These are phyloP conservation scores for Acyrthosiphon pisum DNA, from an alignment of 1,140 invertebrate species.

Conservation along the genomic window DNA sequence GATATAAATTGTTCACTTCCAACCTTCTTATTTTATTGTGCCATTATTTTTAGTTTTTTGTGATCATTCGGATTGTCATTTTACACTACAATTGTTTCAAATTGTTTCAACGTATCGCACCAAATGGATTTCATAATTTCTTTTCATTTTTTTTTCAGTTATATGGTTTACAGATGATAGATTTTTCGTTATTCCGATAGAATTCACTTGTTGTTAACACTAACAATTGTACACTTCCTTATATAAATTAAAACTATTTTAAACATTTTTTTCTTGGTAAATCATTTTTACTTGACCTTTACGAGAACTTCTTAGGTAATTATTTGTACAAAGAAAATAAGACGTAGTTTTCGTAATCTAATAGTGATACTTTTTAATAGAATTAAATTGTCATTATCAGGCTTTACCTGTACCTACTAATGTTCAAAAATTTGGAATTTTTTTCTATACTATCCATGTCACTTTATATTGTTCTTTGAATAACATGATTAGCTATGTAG, in stretches of 20 bases:
- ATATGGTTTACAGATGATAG: neutral
- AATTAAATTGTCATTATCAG: neutral
- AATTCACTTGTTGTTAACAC: neutral
- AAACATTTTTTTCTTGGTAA: neutral
- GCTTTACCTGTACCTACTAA: neutral
- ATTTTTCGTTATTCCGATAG: neutral
- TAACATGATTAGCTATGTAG: too few species aligned
- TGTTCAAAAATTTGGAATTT: neutral
- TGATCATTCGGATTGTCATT: neutral
- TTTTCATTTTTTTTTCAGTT: neutral
- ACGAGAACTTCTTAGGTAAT: neutral
- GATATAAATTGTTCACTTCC: neutral
- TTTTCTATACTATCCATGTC: neutral
- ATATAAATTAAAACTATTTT: neutral
- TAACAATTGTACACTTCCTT: neutral
- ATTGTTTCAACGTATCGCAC: neutral
- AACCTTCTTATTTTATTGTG: neutral
- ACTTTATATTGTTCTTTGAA: neutral
- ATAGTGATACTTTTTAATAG: neutral
- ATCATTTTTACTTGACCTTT: neutral
- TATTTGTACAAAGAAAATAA: neutral
- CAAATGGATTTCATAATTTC: conserved; percentile 9
- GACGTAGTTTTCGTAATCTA: neutral
- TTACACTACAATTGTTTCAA: conserved; percentile 19
- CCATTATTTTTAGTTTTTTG: neutral